Base-by-base conservation (phyloP, 2,888 invertebrate species). In the Rhagium mordax region DNA sequence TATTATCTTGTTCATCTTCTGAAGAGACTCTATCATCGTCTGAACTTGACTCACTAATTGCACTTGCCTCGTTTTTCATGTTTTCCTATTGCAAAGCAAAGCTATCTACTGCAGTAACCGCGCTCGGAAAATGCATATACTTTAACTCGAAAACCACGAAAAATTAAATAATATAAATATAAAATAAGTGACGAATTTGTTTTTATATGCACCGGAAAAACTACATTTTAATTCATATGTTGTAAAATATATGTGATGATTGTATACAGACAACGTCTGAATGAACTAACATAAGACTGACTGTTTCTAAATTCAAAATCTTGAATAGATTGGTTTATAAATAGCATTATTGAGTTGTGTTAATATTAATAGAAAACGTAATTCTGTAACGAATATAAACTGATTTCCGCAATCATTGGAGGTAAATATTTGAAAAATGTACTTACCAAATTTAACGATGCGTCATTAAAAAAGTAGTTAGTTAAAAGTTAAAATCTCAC, bases 41-140 rank as follows among this genome's bases (percentile, higher is more conserved):
- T 20, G 79, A 78, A 78, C 79, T 79, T 72, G 81, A 78, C 41
- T 78, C 78, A 71, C 73, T 73, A 59, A 61, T 59, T 13, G 49
- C 59, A 55, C 66, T 70, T 10, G 18, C 47, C 13, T 69, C 67
- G n/a, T 48, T 62, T 20, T 41, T 70, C 60, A 70, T 59, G 24
- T 41, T 53, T 65, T 53, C 18, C 10, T 65, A 33, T 51, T 53
- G 10, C 24, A 60, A 3, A 24, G n/a, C 13, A 20, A 29, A 24
- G n/a, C 29, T 13, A 29, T 16, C 33, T 21, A 55, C 47, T 41
- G 21, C 57, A 64, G 13, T 33, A 33, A 33, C n/a, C n/a, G n/a
- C n/a, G n/a, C n/a, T n/a, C n/a, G 3, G 3, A 27, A 27, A 6
- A 2, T n/a, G 3, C 3, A 41, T 13, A 41, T 41, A 41, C n/a